Evolutionary conservation across 2,888 invertebrate genomes (phyloP).

Genomic region (Pyrrhosoma nymphula): DNA sequence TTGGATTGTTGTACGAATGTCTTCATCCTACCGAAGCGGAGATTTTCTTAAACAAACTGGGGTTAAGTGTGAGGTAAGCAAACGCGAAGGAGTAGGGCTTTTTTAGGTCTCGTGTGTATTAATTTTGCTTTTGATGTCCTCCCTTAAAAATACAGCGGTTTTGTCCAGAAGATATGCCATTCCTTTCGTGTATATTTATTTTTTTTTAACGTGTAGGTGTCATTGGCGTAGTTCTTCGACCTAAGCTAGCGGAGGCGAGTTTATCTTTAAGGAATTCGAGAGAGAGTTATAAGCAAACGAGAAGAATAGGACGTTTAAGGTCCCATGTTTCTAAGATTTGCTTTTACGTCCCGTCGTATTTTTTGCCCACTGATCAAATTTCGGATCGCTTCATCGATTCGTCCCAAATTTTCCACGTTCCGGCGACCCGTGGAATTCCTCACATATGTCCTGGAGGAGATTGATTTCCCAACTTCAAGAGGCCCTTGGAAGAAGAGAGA

Average conservation of each 20-base stretch:
- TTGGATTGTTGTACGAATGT: too few species aligned
- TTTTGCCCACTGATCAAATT: not conserved
- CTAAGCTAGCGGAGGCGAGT: too few species aligned
- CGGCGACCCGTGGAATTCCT: not conserved
- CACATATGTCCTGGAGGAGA: not conserved
- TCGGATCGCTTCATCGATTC: not conserved
- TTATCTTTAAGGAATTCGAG: too few species aligned
- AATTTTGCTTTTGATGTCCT: too few species aligned
- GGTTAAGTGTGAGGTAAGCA: too few species aligned
- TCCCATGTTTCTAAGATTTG: not conserved
- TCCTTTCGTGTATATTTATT: not conserved
- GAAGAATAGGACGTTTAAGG: not conserved
- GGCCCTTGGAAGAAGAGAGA: not conserved
- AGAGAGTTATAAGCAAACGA: not conserved
- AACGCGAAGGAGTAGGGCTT: too few species aligned
- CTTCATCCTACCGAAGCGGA: too few species aligned
- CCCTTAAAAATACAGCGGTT: too few species aligned
- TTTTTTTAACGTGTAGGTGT: too few species aligned
- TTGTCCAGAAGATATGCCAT: not conserved
- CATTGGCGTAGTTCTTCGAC: too few species aligned
- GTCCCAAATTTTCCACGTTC: not conserved
- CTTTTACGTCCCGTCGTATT: not conserved
- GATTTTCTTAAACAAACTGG: too few species aligned
- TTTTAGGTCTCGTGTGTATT: too few species aligned
- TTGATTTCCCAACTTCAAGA: constrained; percentile 19